Evolutionary conservation across 2,797 vertebrate species (phyloP).

Genomic region (Coranthus polyacanthus): DNA sequence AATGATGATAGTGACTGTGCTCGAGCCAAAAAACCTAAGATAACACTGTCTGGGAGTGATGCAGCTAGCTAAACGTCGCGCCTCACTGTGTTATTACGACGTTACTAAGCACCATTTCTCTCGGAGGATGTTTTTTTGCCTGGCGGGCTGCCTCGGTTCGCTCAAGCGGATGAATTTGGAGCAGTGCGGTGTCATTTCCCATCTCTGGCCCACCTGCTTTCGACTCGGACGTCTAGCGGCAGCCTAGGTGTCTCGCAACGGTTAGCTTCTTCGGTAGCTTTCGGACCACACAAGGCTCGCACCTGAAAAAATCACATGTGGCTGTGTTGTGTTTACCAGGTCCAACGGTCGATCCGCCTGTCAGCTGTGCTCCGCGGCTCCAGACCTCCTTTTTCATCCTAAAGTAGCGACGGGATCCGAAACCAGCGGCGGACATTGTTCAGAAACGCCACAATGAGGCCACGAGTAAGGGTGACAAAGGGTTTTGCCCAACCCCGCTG

Average conservation of each 20-base stretch:
- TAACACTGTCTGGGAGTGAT: background rate
- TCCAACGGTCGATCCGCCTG: slow-evolving; percentile 17
- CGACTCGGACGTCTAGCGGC: slow-evolving; percentile 9
- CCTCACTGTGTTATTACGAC: background rate
- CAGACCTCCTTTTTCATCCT: slow-evolving; percentile 35
- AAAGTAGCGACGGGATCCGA: slow-evolving; percentile 21
- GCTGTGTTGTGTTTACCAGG: slow-evolving; percentile 58
- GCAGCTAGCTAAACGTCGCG: background rate
- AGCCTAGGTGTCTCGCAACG: background rate
- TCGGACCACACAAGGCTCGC: background rate
- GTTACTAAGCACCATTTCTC: slow-evolving; percentile 15
- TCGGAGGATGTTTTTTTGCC: slow-evolving; percentile 29
- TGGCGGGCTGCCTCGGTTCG: slow-evolving; percentile 44
- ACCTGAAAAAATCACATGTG: slow-evolving; percentile 28
- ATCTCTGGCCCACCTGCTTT: slow-evolving; percentile 68
- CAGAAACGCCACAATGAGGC: background rate
- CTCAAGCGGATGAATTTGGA: slow-evolving; percentile 54
- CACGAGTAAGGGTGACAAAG: background rate
- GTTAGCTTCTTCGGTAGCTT: slow-evolving; percentile 15
- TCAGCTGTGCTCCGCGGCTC: slow-evolving; percentile 49
- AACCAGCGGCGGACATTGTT: slow-evolving; percentile 32
- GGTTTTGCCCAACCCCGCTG: background rate
- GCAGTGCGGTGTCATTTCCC: slow-evolving; percentile 60
- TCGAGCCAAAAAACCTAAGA: background rate
- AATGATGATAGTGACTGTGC: slow-evolving; percentile 21